Evolutionary conservation across 1,140 invertebrate genomes (phyloP), one percentile per base, ranked within the genome.

Genomic region (Oedothorax gibbosus): DNA sequence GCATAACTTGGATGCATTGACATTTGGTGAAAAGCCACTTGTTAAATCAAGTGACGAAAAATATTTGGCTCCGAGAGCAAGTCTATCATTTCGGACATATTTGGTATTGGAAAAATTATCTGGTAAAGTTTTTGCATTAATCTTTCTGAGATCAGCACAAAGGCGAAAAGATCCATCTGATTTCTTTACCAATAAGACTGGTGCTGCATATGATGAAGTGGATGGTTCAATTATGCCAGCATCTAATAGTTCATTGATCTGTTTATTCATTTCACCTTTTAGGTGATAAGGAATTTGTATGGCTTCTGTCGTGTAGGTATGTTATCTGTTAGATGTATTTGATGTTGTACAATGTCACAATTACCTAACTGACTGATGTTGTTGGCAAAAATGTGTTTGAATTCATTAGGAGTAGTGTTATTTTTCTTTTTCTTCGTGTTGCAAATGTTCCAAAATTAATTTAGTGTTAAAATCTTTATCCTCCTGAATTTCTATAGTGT

Each of bases 151-250:
- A 82, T 91, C 90, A 0, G 90, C 87, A 50, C 87, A 89, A 81
- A 91, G 87, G 15, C 88, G 57, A 2, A 84, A 87, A 3, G 68
- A 75, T 4, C 84, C 87, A n/a, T 87, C 80, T n/a, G 87, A 87
- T 66, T 89, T 90, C 18, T 21, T 86, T n/a, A 90, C 86, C 10
- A 89, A 50, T 21, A 88, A 60, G 9, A 89, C 64, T 5, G 89
- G 89, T 2, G 87, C 90, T 14, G 91, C 87, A 90, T 91, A 92
- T 35, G 89, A 75, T 69, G 88, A 88, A 11, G 88, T 88, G 0
- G 89, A 90, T 0, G 86, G 88, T 21, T 88, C 86, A 54, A 88
- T 88, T 18, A 90, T 89, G 15, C 89, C 90, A 14, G 35, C 50
- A 20, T 66, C 87, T 82, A 54, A 72, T 87, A 73, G 88, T 88